Percentiles rank a stretch among this genome's conserved stretches.
phyloP scores from a whole-genome alignment of 2,888 invertebrate genomes.

The Apamea crenata region DNA sequence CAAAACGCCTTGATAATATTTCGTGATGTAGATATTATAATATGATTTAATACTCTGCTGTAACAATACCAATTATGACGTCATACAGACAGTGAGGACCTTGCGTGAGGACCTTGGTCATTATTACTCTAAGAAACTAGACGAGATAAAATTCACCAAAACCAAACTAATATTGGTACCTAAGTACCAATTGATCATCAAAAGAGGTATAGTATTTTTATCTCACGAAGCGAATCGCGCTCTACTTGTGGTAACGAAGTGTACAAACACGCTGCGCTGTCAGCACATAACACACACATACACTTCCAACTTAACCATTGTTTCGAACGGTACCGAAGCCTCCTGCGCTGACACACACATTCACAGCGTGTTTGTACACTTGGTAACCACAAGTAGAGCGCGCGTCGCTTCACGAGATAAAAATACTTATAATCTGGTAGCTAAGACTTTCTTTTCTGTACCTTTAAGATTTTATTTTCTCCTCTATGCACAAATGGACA shows the following conservation, averaged over 20 bases:
- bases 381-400: neutral
- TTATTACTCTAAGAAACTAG: constrained; percentile 4
- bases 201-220: neutral
- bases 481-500: neutral
- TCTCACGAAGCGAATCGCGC: neutral
- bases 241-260: neutral
- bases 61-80: constrained; percentile 30
- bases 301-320: neutral
- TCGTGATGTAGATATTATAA: constrained; percentile 34
- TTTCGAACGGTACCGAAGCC: neutral
- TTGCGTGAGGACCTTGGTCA: constrained; percentile 27
- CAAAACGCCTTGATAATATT: constrained; percentile 27
- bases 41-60: constrained; percentile 29
- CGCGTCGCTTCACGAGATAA: neutral
- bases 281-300: neutral
- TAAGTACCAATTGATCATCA: neutral
- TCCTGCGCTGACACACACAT: neutral
- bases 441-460: neutral
- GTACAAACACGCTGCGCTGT: neutral
- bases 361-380: neutral
- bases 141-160: constrained; percentile 13
- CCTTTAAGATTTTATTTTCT: neutral
- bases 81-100: constrained; percentile 12
- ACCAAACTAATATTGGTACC: neutral
- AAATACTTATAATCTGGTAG: neutral